phyloP scores from a whole-genome alignment of 1,140 invertebrate genomes.

The Chelonus insularis region DNA sequence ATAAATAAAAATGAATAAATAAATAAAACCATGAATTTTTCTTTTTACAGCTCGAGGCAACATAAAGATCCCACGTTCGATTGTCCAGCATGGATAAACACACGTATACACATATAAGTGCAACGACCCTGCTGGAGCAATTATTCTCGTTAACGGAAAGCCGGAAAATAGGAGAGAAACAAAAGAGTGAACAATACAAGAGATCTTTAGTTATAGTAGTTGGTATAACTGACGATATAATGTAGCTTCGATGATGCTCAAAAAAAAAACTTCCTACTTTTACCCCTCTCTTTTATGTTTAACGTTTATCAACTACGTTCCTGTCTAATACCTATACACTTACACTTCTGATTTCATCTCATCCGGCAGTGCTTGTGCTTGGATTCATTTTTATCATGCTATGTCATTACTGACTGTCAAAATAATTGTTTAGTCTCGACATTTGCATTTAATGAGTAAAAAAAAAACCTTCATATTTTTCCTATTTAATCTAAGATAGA shows the following conservation, averaged over 20 bases:
- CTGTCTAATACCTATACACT: too few relatives aligned
- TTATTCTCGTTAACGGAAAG: slow-evolving; percentile 44
- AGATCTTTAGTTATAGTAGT: background rate
- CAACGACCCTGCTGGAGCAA: slow-evolving; percentile 37
- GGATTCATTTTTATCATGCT: too few relatives aligned
- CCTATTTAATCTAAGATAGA: too few relatives aligned
- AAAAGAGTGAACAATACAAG: slow-evolving; percentile 23
- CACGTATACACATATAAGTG: slow-evolving; percentile 19
- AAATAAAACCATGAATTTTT: background rate
- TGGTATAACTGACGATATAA: background rate
- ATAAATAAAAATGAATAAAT: background rate
- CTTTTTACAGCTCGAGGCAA: background rate
- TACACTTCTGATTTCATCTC: too few relatives aligned
- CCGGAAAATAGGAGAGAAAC: slow-evolving; percentile 27
- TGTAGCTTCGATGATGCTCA: background rate
- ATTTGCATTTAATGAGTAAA: too few relatives aligned
- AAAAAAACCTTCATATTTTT: too few relatives aligned
- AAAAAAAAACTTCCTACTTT: background rate
- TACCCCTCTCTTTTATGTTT: background rate
- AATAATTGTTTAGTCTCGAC: too few relatives aligned
- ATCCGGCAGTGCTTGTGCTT: too few relatives aligned
- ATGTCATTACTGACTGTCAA: too few relatives aligned
- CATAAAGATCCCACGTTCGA: slow-evolving; percentile 35
- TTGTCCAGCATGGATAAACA: slow-evolving; percentile 23
- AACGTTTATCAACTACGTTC: too few relatives aligned